Percentiles rank a stretch among this genome's conserved stretches.
Evolutionary conservation across 2,113 vertebrate genomes (phyloP).

Genomic region (Sapayoa aenigma): DNA sequence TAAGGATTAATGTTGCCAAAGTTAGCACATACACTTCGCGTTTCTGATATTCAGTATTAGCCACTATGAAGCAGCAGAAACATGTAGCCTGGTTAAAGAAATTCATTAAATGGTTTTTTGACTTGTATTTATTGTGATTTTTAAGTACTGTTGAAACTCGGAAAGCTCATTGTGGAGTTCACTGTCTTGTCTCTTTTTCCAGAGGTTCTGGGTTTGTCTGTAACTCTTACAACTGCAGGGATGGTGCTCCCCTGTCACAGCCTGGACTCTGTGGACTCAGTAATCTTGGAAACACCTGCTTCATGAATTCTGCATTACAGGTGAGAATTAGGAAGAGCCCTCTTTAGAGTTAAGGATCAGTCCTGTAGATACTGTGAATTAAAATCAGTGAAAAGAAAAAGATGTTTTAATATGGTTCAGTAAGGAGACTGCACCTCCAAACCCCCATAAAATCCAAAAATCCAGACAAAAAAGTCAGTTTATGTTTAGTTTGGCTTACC

Average conservation of each 20-base stretch:
- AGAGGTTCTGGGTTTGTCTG: constrained; percentile 87
- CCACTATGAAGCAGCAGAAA: background rate
- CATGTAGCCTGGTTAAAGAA: background rate
- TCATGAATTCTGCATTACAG: constrained; percentile 98
- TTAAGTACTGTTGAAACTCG: background rate
- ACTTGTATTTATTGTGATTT: background rate
- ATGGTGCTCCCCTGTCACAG: constrained; percentile 79
- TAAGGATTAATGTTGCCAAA: background rate
- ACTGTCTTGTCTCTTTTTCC: constrained; percentile 39
- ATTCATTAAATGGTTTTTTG: background rate
- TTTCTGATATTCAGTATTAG: background rate
- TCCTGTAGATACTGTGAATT: background rate
- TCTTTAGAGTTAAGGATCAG: background rate
- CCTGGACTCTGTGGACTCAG: constrained; percentile 94
- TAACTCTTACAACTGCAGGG: constrained; percentile 89
- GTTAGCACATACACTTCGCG: accelerated
- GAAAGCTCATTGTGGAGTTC: background rate
- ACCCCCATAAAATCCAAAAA: background rate
- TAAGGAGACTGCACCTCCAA: background rate
- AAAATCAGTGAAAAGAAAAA: background rate
- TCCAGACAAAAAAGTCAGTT: background rate
- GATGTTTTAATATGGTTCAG: background rate
- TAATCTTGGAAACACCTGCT: constrained; percentile 97
- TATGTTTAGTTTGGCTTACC: background rate
- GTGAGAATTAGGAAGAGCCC: constrained; percentile 58